A percentile compares a stretch with the other conserved stretches of the same genome.
Conservation (phyloP, 2,113 vertebrate genomes). For the Tragelaphus imberbis region DNA sequence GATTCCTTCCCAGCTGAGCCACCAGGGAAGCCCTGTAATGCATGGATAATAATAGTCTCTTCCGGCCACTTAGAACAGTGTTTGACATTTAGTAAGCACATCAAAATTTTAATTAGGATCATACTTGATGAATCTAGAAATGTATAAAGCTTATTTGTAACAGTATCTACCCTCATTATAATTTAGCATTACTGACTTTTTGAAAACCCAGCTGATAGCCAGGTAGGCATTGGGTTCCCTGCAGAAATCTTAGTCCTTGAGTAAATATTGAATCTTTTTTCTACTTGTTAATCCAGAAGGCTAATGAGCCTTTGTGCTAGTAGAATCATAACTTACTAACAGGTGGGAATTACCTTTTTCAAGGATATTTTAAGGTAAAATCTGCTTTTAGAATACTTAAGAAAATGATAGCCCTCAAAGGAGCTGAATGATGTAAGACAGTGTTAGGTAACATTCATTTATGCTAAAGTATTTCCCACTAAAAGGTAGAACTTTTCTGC, state of each 20-base stretch:
- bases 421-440: background rate
- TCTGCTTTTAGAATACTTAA: background rate
- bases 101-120: background rate
- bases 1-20: background rate
- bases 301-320: background rate
- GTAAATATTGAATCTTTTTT: background rate
- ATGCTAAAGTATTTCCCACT: background rate
- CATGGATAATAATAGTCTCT: background rate
- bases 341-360: background rate
- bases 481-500: background rate
- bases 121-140: background rate
- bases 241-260: background rate
- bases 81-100: background rate
- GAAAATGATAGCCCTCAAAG: background rate
- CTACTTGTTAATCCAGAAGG: background rate
- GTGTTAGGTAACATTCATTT: background rate
- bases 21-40: background rate
- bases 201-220: background rate
- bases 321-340: background rate
- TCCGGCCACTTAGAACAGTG: background rate
- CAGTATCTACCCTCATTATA: background rate
- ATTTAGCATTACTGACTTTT: background rate
- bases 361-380: background rate
- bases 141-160: background rate
- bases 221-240: background rate